Conservation (phyloP, 2,113 vertebrate species). For the Poeciliopsis turrubarensis region DNA sequence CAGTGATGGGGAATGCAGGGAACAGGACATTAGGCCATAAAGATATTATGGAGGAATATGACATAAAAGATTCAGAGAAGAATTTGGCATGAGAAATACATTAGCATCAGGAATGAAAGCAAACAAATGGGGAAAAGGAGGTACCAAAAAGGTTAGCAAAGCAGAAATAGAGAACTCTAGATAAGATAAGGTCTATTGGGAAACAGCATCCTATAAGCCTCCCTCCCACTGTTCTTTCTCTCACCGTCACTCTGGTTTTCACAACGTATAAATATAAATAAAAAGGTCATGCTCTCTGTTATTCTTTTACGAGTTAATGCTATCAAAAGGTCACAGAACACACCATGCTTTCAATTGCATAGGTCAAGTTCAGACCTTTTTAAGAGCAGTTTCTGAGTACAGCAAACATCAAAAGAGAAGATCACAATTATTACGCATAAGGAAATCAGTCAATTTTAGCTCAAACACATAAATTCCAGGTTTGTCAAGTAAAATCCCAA, state of each 20-base stretch:
- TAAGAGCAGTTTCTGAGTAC: neutral
- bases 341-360: neutral
- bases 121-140: constrained; percentile 47
- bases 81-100: constrained; percentile 46
- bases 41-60: constrained; percentile 29
- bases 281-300: constrained; percentile 12
- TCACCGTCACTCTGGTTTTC: constrained; percentile 9
- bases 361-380: neutral
- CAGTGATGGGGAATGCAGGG: constrained; percentile 24
- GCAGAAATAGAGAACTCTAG: constrained; percentile 43
- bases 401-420: neutral
- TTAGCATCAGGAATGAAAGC: constrained; percentile 44
- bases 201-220: constrained; percentile 30
- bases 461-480: neutral
- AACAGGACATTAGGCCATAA: constrained; percentile 32
- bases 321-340: constrained; percentile 3
- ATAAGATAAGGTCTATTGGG: constrained; percentile 32
- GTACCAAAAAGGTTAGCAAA: constrained; percentile 43
- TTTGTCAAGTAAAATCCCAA: neutral
- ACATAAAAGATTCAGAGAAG: constrained; percentile 37
- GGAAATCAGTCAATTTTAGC: neutral
- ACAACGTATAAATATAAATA: constrained; percentile 17
- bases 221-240: constrained; percentile 6
- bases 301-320: neutral
- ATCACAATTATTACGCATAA: neutral